Evolutionary conservation across 2,113 vertebrate species (phyloP), one percentile per base, ranked within the genome.

Genomic region (Serinus canaria): DNA sequence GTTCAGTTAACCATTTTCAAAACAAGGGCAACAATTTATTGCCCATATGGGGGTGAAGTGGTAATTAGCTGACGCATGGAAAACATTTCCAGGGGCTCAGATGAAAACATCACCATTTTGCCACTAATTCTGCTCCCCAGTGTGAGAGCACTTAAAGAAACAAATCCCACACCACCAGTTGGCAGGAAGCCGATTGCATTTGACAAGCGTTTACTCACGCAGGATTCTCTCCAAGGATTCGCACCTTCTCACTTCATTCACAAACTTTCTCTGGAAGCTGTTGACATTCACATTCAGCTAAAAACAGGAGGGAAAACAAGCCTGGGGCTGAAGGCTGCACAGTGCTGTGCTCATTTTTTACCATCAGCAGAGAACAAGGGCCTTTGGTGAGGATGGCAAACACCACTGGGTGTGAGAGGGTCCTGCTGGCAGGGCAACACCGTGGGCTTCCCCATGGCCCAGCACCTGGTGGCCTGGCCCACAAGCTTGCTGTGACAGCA

Each of bases 221-320:
- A 98, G 97, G 87, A 98, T 98, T 76, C 98, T 97, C 93, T 98
- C 98, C 97, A 98, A 96, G 10, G 98, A 98, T 93, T 98, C 98
- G 2, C 98, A 98, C 83, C 98, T 97, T 94, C 98, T 96, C 63
- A 98, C 98, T 97, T 98, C 98, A 94, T 98, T 98, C 97, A 98
- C 98, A 93, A 98, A 98, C 88, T 98, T 98, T 68, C 98, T 97
- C 85, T 98, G 98, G 97, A 98, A 98, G 94, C 95, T 98, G 95
- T 96, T 98, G 95, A 98, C 98, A 3, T 95, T 97, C 66, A 35
- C 49, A n/a, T 98, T 98, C 87, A 98, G 93, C 98, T 98, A 52
- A 68, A 96, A 92, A 91, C 39, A 96, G 73, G 58, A 95, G 49
- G 52, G 77, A 92, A 96, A 87, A 67, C 56, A 95, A 95, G 89